phyloP scores from a whole-genome alignment of 2,797 vertebrate species.

The Syngnathus rostellatus region DNA sequence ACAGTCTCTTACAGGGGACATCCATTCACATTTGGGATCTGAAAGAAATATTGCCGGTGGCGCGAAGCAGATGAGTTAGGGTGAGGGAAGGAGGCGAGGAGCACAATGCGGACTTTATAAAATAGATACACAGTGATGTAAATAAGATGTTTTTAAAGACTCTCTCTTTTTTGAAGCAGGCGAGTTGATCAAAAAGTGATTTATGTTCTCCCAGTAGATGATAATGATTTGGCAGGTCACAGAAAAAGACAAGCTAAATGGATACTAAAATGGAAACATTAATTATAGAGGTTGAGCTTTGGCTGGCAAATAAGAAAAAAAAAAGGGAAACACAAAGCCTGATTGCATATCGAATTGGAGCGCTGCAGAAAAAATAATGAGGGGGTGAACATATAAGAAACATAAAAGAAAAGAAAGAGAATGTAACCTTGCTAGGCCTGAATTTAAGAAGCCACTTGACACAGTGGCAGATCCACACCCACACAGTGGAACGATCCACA shows the following conservation, averaged over 20 bases:
- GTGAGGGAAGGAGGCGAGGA: neutral
- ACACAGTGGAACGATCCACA: conserved; percentile 21
- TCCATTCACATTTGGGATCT: conserved; percentile 3
- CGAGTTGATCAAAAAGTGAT: conserved; percentile 3
- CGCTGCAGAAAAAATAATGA: conserved; percentile 8
- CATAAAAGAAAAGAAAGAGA: conserved; percentile 15
- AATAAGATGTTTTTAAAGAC: conserved; percentile 6
- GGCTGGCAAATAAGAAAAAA: conserved; percentile 50
- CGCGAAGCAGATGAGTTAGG: neutral
- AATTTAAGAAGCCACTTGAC: conserved; percentile 37
- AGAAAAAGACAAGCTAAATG: conserved; percentile 9
- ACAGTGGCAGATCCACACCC: conserved; percentile 31
- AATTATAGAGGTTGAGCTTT: conserved; percentile 39
- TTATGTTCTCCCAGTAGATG: neutral
- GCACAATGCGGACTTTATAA: neutral
- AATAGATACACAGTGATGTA: conserved; percentile 2
- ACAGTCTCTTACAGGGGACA: conserved; percentile 1
- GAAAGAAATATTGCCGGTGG: conserved; percentile 2
- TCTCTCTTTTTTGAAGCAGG: neutral
- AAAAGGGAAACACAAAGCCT: conserved; percentile 29
- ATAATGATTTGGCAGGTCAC: conserved; percentile 6
- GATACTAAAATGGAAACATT: conserved; percentile 47
- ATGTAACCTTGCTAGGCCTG: conserved; percentile 44
- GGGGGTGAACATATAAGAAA: neutral
- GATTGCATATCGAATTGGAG: conserved; percentile 43